Percentiles rank a stretch among this genome's conserved stretches.
Conservation (phyloP, 1,140 invertebrate species). For the Leguminivora glycinivorella region DNA sequence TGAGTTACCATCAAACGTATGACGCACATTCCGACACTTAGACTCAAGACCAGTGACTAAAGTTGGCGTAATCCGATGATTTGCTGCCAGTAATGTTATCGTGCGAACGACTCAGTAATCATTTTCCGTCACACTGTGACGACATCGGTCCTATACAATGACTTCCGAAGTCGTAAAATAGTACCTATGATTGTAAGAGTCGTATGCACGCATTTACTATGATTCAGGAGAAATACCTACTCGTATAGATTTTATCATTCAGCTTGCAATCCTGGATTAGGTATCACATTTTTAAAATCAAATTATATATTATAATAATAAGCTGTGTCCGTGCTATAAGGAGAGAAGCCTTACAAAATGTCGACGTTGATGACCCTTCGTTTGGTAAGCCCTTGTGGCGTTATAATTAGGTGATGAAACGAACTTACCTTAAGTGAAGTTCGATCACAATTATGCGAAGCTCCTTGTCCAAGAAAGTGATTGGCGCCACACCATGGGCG, state of each 20-base stretch:
- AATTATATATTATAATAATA: too few relatives aligned
- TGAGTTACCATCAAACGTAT: constrained; percentile 6
- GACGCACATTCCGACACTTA: constrained; percentile 11
- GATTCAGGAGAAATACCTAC: background rate
- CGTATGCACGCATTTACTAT: background rate
- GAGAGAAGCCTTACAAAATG: too few relatives aligned
- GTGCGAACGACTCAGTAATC: constrained; percentile 45
- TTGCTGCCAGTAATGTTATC: constrained; percentile 45
- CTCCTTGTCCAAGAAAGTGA: too few relatives aligned
- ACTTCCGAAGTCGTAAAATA: background rate
- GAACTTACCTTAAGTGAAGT: too few relatives aligned
- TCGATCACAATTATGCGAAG: too few relatives aligned
- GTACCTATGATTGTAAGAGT: background rate
- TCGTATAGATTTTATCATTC: background rate
- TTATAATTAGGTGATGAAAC: too few relatives aligned
- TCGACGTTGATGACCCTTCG: too few relatives aligned
- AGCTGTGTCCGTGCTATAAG: too few relatives aligned
- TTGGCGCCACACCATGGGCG: too few relatives aligned
- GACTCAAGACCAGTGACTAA: constrained; percentile 43
- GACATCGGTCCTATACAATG: background rate
- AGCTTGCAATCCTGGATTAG: too few relatives aligned
- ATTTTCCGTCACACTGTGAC: constrained; percentile 29
- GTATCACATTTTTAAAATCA: too few relatives aligned
- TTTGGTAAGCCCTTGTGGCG: too few relatives aligned
- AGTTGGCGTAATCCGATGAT: constrained; percentile 48